phyloP scores from a whole-genome alignment of 2,797 vertebrate genomes.

The Sebastes goodei region DNA sequence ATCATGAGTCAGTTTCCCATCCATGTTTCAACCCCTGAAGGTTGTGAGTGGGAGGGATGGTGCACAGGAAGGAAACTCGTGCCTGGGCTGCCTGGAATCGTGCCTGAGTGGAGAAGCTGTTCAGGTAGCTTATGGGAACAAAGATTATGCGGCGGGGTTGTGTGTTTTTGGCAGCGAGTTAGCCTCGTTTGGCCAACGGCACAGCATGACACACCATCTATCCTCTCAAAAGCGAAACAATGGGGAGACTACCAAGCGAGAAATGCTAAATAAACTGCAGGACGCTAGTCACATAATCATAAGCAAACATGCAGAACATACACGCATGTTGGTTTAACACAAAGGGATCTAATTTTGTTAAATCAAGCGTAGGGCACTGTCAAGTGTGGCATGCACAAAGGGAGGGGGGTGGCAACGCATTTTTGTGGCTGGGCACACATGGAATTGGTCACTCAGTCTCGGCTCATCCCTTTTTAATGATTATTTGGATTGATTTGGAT shows the following conservation, averaged over 20 bases:
- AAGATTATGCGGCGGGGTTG: constrained; percentile 33
- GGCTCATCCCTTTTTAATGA: background rate
- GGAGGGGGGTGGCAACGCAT: background rate
- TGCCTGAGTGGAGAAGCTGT: constrained; percentile 38
- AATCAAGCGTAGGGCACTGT: constrained; percentile 6
- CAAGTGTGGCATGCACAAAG: background rate
- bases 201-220: constrained; percentile 37
- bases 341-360: constrained; percentile 21
- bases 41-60: constrained; percentile 51
- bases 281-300: background rate
- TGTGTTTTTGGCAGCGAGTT: constrained; percentile 52
- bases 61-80: constrained; percentile 57
- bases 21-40: constrained; percentile 23
- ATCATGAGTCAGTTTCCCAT: constrained; percentile 61
- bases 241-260: constrained; percentile 5
- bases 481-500: constrained; percentile 1
- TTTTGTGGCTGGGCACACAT: background rate
- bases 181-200: constrained; percentile 28
- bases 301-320: constrained; percentile 16
- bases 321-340: constrained; percentile 9
- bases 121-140: constrained; percentile 66
- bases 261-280: constrained; percentile 16
- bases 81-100: constrained; percentile 45
- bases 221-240: constrained; percentile 33
- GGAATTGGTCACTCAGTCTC: background rate